These are phyloP conservation scores for Phenganax subtilis DNA, from an alignment of 92 coral and sea anemone species.

Conservation along the genomic window DNA sequence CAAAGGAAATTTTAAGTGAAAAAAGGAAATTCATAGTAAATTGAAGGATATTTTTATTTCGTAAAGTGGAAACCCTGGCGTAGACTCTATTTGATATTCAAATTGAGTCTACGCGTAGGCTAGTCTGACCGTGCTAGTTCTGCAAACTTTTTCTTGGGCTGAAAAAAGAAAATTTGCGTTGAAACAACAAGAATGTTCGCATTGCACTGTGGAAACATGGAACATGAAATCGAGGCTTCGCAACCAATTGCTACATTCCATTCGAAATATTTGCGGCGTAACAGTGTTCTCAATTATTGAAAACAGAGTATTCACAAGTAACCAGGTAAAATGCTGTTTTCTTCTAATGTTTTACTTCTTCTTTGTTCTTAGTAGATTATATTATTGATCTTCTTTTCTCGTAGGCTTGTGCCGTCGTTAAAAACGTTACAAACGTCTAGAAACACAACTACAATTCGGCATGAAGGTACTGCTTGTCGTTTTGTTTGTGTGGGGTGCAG, in stretches of 20 bases:
- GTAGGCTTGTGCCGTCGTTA: background rate
- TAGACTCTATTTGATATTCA: no score
- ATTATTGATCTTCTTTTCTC: background rate
- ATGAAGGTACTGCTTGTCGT: constrained; percentile 28
- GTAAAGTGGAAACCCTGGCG: no score
- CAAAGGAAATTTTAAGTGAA: no score
- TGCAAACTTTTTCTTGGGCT: no score
- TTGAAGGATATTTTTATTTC: no score
- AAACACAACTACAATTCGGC: constrained; percentile 11
- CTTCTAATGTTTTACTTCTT: background rate
- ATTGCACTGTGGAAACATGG: background rate
- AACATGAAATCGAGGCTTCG: constrained; percentile 10
- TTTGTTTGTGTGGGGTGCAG: constrained; percentile 6
- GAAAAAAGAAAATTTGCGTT: background rate
- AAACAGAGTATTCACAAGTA: background rate
- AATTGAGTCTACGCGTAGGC: no score
- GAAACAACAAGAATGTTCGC: background rate
- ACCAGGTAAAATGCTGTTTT: background rate
- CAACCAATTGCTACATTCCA: constrained; percentile 12
- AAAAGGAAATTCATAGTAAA: no score
- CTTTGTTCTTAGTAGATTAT: background rate
- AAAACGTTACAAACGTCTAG: background rate
- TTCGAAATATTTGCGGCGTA: background rate
- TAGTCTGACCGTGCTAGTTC: no score
- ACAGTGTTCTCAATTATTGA: background rate